Evolutionary conservation across 2,888 invertebrate species (phyloP).

Genomic region (Drosophila rellima): DNA sequence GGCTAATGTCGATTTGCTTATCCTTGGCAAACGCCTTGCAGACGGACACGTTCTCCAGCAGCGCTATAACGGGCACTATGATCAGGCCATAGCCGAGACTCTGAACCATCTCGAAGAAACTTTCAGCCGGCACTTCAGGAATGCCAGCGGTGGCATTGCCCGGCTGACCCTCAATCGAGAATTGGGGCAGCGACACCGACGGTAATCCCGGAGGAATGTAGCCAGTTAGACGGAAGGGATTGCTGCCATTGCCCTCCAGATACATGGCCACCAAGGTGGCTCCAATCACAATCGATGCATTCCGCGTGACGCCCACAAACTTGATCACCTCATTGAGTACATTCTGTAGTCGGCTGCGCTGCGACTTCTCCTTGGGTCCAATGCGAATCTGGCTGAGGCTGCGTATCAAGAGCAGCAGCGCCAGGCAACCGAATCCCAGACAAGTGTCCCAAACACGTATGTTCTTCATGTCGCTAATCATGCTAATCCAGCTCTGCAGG

Average conservation of each 20-base stretch:
- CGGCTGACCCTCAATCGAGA: constrained; percentile 87
- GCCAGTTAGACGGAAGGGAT: constrained; percentile 89
- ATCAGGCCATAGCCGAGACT: constrained; percentile 93
- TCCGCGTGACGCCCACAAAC: constrained; percentile 92
- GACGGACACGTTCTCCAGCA: constrained; percentile 95
- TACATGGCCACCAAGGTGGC: constrained; percentile 89
- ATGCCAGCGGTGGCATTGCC: constrained; percentile 75
- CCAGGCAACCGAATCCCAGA: constrained; percentile 91
- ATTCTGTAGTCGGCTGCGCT: constrained; percentile 85
- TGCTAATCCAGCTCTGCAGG: constrained; percentile 91
- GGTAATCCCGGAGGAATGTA: constrained; percentile 92
- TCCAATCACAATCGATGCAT: constrained; percentile 92
- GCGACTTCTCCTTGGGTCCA: constrained; percentile 87
- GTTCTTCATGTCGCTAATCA: constrained; percentile 89
- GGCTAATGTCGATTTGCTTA: constrained; percentile 93
- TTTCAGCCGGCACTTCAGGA: constrained; percentile 63
- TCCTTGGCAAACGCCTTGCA: constrained; percentile 88
- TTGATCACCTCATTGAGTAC: constrained; percentile 89
- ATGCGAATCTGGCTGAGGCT: constrained; percentile 89
- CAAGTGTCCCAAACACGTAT: constrained; percentile 91
- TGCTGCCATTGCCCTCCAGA: constrained; percentile 87
- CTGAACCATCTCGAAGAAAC: constrained; percentile 90
- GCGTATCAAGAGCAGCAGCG: constrained; percentile 90
- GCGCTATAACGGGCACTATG: constrained; percentile 93
- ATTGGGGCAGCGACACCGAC: constrained; percentile 88